Evolutionary conservation across 1,140 invertebrate genomes (phyloP).

Genomic region (Drosophila saltans): DNA sequence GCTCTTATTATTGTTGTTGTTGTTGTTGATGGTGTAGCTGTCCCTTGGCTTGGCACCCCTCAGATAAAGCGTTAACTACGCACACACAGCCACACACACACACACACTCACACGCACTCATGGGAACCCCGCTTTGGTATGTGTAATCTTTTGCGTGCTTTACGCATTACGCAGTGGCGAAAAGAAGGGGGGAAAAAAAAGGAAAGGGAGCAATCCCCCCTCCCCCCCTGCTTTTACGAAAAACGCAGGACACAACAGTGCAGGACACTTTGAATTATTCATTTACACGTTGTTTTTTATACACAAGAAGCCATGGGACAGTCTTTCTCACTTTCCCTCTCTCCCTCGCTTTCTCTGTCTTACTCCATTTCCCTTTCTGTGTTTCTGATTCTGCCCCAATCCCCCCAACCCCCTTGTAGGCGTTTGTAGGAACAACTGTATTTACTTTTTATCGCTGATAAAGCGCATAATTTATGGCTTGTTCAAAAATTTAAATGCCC

Average conservation of each 20-base stretch:
- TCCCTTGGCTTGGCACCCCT: constrained; percentile 65
- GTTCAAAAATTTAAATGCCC: constrained; percentile 79
- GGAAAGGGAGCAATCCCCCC: too few species aligned
- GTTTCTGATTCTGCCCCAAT: too few species aligned
- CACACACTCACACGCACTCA: background rate
- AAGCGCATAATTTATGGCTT: constrained; percentile 81
- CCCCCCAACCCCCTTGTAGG: constrained; percentile 51
- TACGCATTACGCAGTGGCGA: constrained; percentile 65
- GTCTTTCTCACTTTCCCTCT: background rate
- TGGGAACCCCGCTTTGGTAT: constrained; percentile 42
- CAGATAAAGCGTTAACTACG: constrained; percentile 78
- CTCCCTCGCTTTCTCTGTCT: background rate
- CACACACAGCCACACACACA: constrained; percentile 41
- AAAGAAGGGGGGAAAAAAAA: background rate
- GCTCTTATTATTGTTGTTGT: constrained; percentile 40
- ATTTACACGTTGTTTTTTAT: constrained; percentile 58
- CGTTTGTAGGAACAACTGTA: constrained; percentile 79
- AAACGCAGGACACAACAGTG: constrained; percentile 68
- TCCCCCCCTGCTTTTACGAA: background rate
- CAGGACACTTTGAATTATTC: constrained; percentile 81
- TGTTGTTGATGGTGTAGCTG: constrained; percentile 35
- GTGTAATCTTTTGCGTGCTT: constrained; percentile 80
- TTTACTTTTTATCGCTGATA: constrained; percentile 82
- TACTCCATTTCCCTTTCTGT: background rate
- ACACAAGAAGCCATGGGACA: constrained; percentile 57